phyloP scores from a whole-genome alignment of 1,140 invertebrate genomes.

The Calycopis cecrops region DNA sequence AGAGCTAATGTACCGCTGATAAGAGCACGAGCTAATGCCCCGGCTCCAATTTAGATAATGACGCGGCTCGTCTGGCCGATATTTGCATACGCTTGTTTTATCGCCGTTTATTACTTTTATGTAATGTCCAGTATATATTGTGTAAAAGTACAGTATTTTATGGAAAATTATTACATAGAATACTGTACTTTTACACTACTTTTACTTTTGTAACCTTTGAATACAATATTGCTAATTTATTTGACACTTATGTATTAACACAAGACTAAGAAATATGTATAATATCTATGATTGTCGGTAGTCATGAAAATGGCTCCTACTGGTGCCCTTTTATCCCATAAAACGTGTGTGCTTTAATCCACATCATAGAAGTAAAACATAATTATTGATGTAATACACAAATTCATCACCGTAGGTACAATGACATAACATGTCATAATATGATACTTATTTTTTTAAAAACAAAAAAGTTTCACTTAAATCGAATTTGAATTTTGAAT shows the following conservation, averaged over 20 bases:
- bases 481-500: no score
- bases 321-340: not conserved
- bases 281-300: not conserved
- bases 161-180: no score
- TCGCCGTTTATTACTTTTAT: not conserved
- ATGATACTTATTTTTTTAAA: no score
- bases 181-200: no score
- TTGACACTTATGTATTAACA: no score
- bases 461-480: no score
- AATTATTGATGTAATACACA: no score
- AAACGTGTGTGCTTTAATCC: not conserved
- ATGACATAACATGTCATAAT: no score
- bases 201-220: no score
- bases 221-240: no score
- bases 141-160: not conserved
- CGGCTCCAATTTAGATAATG: constrained; percentile 19
- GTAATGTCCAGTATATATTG: not conserved
- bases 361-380: no score
- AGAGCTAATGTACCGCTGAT: not conserved
- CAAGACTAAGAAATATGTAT: not conserved
- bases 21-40: not conserved
- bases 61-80: constrained; percentile 4
- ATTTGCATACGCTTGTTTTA: not conserved
- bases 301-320: not conserved
- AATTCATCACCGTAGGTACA: no score